A percentile compares a stretch with the other conserved stretches of the same genome.
Conservation (phyloP, 2,888 invertebrate genomes). For the Ganaspis brasiliensis region DNA sequence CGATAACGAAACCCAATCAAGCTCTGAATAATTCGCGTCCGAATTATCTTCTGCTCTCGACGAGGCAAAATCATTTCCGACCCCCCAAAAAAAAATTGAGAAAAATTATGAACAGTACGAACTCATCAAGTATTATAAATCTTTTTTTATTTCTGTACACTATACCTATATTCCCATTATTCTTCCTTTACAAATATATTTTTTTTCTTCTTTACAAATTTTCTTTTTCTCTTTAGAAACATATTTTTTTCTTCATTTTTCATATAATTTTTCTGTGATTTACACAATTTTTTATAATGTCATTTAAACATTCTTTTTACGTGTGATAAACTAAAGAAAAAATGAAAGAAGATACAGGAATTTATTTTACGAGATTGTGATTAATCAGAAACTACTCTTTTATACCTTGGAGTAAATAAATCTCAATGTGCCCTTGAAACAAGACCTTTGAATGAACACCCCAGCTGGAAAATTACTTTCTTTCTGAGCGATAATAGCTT, state of each 20-base stretch:
- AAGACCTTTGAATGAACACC: conserved; percentile 56
- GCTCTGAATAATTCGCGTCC: conserved; percentile 41
- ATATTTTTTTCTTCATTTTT: too few species aligned
- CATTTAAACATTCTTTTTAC: too few species aligned
- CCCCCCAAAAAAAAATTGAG: too few species aligned
- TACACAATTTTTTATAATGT: too few species aligned
- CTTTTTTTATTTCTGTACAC: too few species aligned
- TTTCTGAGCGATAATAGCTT: conserved; percentile 63
- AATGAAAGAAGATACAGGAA: not conserved
- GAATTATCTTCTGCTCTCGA: conserved; percentile 22
- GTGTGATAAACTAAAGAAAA: too few species aligned
- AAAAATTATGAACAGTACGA: too few species aligned
- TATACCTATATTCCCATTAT: too few species aligned
- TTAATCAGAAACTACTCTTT: not conserved
- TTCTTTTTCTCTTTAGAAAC: too few species aligned
- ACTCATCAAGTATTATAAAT: too few species aligned
- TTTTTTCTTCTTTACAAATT: too few species aligned
- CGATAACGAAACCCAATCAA: conserved; percentile 22
- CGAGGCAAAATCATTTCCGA: conserved; percentile 16
- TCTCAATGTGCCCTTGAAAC: conserved; percentile 12
- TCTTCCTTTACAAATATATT: too few species aligned
- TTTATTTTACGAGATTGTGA: not conserved
- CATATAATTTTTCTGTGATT: not conserved
- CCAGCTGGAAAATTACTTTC: conserved; percentile 67
- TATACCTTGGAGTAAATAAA: not conserved